Evolutionary conservation across 1,140 invertebrate genomes (phyloP), one percentile per base, ranked within the genome.

Genomic region (Listronotus bonariensis): DNA sequence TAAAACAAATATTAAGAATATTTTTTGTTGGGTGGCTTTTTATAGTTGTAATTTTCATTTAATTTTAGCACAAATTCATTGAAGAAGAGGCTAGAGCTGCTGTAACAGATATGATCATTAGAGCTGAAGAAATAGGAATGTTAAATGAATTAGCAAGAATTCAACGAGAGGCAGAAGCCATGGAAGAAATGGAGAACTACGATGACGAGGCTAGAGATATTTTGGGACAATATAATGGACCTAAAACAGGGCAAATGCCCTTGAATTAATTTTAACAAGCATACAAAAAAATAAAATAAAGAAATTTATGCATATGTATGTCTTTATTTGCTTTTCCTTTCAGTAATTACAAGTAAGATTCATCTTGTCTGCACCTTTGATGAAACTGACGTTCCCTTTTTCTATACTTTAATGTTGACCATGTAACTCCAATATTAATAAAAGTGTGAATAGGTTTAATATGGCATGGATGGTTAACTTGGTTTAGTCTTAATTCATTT

Each of bases 51-150:
- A 31, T 34, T 36, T 55, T 31, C 6, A 54, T 60, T 48, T 14
- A 11, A 49, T 63, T 67, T 51, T 32, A 76, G 73, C 68, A 72
- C 49, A 45, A 68, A 49, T 58, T 74, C 20, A 46, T 73, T n/a
- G 72, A 78, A 65, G 64, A 72, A 15, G 77, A 76, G 42, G 77
- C 73, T 1, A 69, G 55, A 54, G 62, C 62, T 20, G 70, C 72
- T 0, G 65, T 78, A 7, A 38, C 71, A 3, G 75, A 78, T 11
- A 69, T 76, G 60, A 61, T 77, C 7, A 49, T 67, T n/a, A 64
- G 63, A 34, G 72, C 72, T 0, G 75, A 77, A 67, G 49, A 76
- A 26, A 60, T 69, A 43, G 71, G 67, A 4, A 68, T 73, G 5
- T 45, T 66, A 46, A 68, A 69, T 17, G 73, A 77, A 68, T 20